Evolutionary conservation across 2,888 invertebrate species (phyloP), one percentile per base, ranked within the genome.

Genomic region (Drosophila affinis): DNA sequence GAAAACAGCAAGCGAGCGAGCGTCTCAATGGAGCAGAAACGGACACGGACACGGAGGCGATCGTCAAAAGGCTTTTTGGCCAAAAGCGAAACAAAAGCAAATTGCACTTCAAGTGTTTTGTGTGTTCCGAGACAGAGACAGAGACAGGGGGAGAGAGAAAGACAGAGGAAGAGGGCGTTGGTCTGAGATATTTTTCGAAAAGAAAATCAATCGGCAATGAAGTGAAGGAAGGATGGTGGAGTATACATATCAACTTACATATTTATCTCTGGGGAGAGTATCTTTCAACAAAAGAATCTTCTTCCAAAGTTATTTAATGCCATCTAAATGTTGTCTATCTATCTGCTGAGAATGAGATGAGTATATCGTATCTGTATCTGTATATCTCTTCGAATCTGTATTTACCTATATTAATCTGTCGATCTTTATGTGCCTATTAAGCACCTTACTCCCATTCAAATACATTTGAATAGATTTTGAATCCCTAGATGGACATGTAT

Each of bases 1-100:
- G 83, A 88, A 77, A 64, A 64, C 69, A 70, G 48, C 70, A 55
- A 69, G 58, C 62, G 58, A 62, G 53, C 58, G 21, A 58, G 64
- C 60, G 39, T 3, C 47, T 7, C 4, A 34, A 3, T 29, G 29
- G 9, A 29, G 29, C 29, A 9, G 29, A 7, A 29, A 9, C 17
- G 29, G 21, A 7, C 12, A 39, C 39, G 34, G 9, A 34, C 5
- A 14, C 17, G n/a, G n/a, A 7, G 44, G 48, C 10, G 39, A 51
- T n/a, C 21, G n/a, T 21, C 51, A 52, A 51, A 27, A 59, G 39
- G 6, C 39, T 39, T 39, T 39, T 39, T 39, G 39, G 39, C 39
- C 39, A 57, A 39, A 64, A 53, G 60, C 60, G 58, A 74, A 46
- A 39, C 54, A 18, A 44, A 55, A 48, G 45, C 47, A 59, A 62